Conservation (phyloP, 2,797 vertebrate genomes). For the Myotis vivesi region DNA sequence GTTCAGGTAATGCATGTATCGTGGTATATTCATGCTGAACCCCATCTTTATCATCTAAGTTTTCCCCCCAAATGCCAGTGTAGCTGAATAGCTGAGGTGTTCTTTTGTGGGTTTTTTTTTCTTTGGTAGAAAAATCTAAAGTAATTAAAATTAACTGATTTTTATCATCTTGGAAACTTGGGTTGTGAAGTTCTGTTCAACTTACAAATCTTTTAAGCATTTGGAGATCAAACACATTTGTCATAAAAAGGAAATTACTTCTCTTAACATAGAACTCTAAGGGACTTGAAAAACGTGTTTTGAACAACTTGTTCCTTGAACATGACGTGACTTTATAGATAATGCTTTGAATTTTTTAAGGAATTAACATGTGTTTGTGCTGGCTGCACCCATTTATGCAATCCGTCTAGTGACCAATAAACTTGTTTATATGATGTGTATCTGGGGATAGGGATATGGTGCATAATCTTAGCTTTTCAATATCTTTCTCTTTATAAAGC, state of each 20-base stretch:
- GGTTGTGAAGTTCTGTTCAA: slow-evolving; percentile 5
- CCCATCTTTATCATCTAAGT: neutral
- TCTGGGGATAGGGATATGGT: neutral
- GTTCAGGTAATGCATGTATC: neutral
- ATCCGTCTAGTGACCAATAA: neutral
- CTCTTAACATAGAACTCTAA: neutral
- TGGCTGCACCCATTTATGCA: neutral
- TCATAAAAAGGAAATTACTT: neutral
- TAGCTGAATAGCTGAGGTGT: neutral
- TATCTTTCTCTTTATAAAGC: slow-evolving; percentile 39
- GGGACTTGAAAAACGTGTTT: slow-evolving; percentile 7
- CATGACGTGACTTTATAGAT: neutral
- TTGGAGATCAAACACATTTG: neutral
- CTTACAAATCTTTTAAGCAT: neutral
- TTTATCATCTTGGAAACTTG: neutral
- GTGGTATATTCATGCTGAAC: neutral
- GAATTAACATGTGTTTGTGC: slow-evolving; percentile 11
- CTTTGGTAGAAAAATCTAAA: slow-evolving; percentile 1
- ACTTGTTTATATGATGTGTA: neutral
- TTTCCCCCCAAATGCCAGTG: neutral
- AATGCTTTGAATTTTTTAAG: neutral
- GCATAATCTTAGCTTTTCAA: neutral
- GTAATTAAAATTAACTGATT: slow-evolving; percentile 4
- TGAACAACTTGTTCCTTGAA: neutral
- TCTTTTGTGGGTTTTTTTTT: neutral